Evolutionary conservation across 2,797 vertebrate genomes (phyloP).

Genomic region (Meriones psammophilus): DNA sequence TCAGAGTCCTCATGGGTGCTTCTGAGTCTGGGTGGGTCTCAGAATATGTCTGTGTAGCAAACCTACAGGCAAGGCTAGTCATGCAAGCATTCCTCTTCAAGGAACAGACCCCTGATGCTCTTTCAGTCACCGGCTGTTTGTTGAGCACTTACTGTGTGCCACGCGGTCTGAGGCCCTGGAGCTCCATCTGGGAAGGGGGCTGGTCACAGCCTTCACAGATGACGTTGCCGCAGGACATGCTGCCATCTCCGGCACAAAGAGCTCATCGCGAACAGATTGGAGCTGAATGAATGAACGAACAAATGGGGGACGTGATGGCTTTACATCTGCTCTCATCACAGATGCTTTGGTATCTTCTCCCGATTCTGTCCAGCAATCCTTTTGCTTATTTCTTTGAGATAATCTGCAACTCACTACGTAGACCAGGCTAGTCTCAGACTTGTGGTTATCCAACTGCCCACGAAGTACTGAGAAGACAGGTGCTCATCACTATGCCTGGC

Average conservation of each 20-base stretch:
- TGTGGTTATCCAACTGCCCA: background rate
- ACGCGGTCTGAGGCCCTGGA: background rate
- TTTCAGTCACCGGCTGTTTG: background rate
- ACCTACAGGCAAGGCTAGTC: background rate
- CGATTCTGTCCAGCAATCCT: background rate
- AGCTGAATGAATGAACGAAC: background rate
- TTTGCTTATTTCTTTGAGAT: background rate
- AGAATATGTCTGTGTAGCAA: background rate
- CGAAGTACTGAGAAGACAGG: background rate
- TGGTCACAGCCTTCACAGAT: too few relatives aligned
- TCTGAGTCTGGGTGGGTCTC: background rate
- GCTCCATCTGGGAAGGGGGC: background rate
- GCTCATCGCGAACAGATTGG: background rate
- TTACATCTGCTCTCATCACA: background rate
- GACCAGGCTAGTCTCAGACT: background rate
- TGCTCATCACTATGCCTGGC: background rate
- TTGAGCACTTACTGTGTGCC: background rate
- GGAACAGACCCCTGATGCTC: background rate
- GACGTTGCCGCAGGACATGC: rapidly evolving
- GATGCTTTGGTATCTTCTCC: background rate
- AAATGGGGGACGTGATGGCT: background rate
- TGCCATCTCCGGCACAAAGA: rapidly evolving
- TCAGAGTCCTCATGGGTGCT: background rate
- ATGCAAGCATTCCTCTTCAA: rapidly evolving
- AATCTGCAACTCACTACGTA: background rate